Evolutionary conservation across 2,888 invertebrate genomes (phyloP), one percentile per base, ranked within the genome.

Genomic region (Tribolium freemani): DNA sequence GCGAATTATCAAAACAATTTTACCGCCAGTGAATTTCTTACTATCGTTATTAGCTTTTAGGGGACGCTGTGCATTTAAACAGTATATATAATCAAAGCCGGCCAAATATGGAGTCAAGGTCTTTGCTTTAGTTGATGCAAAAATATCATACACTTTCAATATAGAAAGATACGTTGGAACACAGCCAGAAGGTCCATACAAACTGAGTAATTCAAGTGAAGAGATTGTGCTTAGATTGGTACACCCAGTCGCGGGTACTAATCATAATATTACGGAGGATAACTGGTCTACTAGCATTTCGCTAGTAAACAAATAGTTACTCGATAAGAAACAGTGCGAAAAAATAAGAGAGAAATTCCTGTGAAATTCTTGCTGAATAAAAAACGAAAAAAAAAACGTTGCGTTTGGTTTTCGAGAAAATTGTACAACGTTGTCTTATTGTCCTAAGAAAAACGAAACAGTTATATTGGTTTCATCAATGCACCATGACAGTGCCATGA

Each of bases 81-180:
- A 83, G 71, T 84, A 83, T 71, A 83, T 84, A 11, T 20, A 20
- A 38, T 38, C 31, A 4, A 38, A 38, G 31, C 31, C 56, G 5
- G 31, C 44, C 9, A 82, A 81, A 72, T 82, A 82, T 73, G 80
- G 81, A 1, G 76, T 82, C 6, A 81, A n/a, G n/a, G n/a, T n/a
- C n/a, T n/a, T n/a, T n/a, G n/a, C n/a, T n/a, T n/a, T n/a, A n/a
- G n/a, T n/a, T 57, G 81, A 82, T 73, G 76, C 81, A 38, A 79
- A 79, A 76, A 61, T 76, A 11, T 79, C 68, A 67, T 81, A 83
- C 70, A 80, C 79, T 10, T 58, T 48, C 9, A 78, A 81, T 67
- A 61, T 81, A 68, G 79, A 83, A 73, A 76, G 81, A 26, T 81
- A 80, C 71, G 71, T 72, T 8, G 79, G 80, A 13, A 70, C 74